A percentile compares a stretch with the other conserved stretches of the same genome.
Conservation (phyloP, 2,888 invertebrate genomes). For the Xanthia togata region DNA sequence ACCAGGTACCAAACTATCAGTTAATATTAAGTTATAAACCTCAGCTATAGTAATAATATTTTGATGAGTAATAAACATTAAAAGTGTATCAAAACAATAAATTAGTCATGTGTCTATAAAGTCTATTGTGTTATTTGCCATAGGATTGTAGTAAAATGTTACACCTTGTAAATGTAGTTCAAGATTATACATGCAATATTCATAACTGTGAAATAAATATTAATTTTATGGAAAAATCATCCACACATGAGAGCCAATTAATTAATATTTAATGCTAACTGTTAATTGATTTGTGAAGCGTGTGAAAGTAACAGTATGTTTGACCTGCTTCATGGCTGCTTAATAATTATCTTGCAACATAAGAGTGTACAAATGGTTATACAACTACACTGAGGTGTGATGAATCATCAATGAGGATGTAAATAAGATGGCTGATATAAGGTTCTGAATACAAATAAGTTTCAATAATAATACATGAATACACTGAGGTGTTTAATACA, state of each 20-base stretch:
- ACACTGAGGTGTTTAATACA: conserved; percentile 20
- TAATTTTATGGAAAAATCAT: conserved; percentile 68
- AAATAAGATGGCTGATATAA: conserved; percentile 59
- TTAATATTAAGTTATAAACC: not conserved
- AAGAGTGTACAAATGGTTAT: conserved; percentile 52
- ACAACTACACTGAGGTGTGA: conserved; percentile 56
- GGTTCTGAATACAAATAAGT: conserved; percentile 66
- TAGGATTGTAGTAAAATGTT: conserved; percentile 20
- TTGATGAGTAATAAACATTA: conserved; percentile 37
- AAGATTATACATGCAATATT: conserved; percentile 61
- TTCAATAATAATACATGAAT: conserved; percentile 20
- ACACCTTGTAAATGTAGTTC: conserved; percentile 19
- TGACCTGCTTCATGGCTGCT: conserved; percentile 61
- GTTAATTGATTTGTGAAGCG: conserved; percentile 79
- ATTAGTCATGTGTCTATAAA: conserved; percentile 27
- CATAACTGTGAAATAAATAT: conserved; percentile 70
- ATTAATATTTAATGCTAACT: conserved; percentile 77
- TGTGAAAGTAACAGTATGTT: conserved; percentile 76
- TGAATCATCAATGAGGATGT: conserved; percentile 69
- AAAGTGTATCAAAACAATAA: conserved; percentile 20
- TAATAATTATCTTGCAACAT: conserved; percentile 61
- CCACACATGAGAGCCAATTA: conserved; percentile 68
- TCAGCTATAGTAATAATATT: conserved; percentile 16
- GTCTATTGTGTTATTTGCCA: conserved; percentile 14
- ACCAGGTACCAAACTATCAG: no score